Percentiles rank a stretch among this genome's conserved stretches.
Evolutionary conservation across 37 sponge, comb jelly and placozoan genomes (phyloP).

Genomic region (Geodia barretti): DNA sequence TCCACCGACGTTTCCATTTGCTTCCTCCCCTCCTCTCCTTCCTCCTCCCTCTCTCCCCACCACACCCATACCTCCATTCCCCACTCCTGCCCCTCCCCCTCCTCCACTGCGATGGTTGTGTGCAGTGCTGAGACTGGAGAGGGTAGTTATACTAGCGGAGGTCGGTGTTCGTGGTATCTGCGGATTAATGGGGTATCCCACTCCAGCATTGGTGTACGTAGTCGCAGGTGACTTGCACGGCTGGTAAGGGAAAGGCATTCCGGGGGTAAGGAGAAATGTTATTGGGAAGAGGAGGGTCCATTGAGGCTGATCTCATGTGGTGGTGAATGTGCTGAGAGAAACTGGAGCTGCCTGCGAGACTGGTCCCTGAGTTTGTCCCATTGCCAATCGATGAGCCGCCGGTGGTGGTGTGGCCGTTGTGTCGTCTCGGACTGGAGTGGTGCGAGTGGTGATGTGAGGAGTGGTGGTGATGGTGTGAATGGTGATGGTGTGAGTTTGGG

Average conservation of each 20-base stretch:
- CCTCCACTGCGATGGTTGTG: not conserved
- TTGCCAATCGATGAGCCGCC: not conserved
- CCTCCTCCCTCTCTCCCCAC: not conserved
- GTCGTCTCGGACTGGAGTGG: not conserved
- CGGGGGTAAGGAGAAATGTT: not conserved
- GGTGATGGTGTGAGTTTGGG: not conserved
- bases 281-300: not conserved
- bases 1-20: not conserved
- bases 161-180: not conserved
- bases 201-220: not conserved
- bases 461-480: not conserved
- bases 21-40: not conserved
- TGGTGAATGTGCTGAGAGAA: not conserved
- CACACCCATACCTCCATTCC: not conserved
- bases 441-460: not conserved
- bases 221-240: conserved; percentile 22
- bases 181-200: not conserved
- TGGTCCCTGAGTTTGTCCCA: not conserved
- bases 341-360: not conserved
- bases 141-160: not conserved
- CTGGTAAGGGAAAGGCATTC: conserved; percentile 9
- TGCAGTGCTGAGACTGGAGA: not conserved
- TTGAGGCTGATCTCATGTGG: not conserved
- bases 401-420: not conserved
- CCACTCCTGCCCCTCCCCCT: too few relatives aligned